These are phyloP conservation scores for Hormaphis cornu DNA, from an alignment of 1,140 invertebrate genomes.

Conservation along the genomic window DNA sequence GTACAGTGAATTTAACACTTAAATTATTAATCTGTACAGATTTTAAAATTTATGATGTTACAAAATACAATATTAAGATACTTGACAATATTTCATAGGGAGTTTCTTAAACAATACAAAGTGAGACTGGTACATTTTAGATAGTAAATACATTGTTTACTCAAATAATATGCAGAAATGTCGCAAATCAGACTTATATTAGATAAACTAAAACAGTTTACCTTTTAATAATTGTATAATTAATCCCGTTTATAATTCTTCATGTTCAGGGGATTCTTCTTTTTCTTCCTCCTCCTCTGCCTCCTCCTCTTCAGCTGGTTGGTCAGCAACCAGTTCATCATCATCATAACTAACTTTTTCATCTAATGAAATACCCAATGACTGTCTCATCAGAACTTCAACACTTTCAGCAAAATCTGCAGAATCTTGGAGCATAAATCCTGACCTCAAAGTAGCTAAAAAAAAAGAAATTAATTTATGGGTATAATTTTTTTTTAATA, in stretches of 20 bases:
- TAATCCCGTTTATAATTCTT: slow-evolving; percentile 9
- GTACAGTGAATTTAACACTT: background rate
- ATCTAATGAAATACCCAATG: slow-evolving; percentile 68
- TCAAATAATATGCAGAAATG: slow-evolving; percentile 11
- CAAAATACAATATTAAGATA: slow-evolving; percentile 4
- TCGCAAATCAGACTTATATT: slow-evolving; percentile 26
- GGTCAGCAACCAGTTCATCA: background rate
- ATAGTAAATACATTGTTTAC: background rate
- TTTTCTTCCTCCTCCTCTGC: slow-evolving; percentile 5
- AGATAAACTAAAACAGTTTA: slow-evolving; percentile 24
- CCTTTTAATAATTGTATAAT: background rate
- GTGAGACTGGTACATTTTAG: background rate
- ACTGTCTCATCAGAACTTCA: slow-evolving; percentile 74
- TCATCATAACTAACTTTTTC: slow-evolving; percentile 50
- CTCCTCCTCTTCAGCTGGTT: background rate
- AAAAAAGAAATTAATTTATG: slow-evolving; percentile 36
- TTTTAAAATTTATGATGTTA: background rate
- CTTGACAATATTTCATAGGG: background rate
- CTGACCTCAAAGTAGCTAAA: slow-evolving; percentile 79
- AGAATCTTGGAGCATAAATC: slow-evolving; percentile 80
- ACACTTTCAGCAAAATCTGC: slow-evolving; percentile 76
- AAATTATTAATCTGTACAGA: background rate
- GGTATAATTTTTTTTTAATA: background rate
- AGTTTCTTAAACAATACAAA: background rate
- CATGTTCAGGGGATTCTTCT: slow-evolving; percentile 13